Conservation (phyloP, 2,888 invertebrate species). For the Epinotia demarniana region DNA sequence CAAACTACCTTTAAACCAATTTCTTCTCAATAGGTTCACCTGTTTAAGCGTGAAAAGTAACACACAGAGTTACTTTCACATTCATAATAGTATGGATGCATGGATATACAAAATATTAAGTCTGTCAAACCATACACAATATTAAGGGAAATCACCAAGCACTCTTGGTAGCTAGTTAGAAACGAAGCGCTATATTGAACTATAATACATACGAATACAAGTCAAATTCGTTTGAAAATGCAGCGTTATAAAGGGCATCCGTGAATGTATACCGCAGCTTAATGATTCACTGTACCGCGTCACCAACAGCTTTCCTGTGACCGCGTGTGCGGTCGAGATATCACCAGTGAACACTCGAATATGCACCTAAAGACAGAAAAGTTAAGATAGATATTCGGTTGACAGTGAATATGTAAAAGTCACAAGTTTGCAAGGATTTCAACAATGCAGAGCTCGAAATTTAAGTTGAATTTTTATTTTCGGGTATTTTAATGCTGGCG, state of each 20-base stretch:
- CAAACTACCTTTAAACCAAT: too few relatives aligned
- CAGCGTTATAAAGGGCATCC: not conserved
- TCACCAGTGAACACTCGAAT: not conserved
- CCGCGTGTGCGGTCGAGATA: constrained; percentile 40
- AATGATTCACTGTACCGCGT: constrained; percentile 38
- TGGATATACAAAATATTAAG: too few relatives aligned
- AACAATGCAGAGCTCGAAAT: constrained; percentile 38
- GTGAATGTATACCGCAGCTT: constrained; percentile 22
- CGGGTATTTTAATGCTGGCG: constrained; percentile 6
- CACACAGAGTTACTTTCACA: too few relatives aligned
- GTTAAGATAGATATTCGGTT: not conserved
- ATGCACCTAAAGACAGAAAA: not conserved
- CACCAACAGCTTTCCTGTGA: constrained; percentile 39
- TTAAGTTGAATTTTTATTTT: constrained; percentile 35
- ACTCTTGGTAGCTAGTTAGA: not conserved
- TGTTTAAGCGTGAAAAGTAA: too few relatives aligned
- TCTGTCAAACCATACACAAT: not conserved
- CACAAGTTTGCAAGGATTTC: constrained; percentile 32
- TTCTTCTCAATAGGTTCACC: too few relatives aligned
- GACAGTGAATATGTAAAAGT: constrained; percentile 2
- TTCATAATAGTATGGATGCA: too few relatives aligned
- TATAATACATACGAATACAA: not conserved
- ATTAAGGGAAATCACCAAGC: not conserved
- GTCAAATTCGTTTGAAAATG: not conserved
- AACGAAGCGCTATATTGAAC: not conserved